Evolutionary conservation across 2,888 invertebrate species (phyloP).

Genomic region (Leptarthrus brevirostris): DNA sequence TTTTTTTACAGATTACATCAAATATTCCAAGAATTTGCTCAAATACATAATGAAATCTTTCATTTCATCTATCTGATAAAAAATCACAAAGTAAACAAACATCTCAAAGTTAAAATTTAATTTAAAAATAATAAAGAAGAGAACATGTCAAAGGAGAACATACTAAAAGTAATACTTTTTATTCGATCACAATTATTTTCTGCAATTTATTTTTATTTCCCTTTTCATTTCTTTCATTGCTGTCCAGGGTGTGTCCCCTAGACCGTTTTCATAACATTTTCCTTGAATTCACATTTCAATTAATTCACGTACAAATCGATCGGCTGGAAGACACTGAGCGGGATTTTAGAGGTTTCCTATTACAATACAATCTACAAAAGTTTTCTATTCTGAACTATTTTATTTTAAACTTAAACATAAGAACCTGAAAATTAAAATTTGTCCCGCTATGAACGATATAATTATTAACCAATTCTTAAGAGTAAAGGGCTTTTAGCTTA

Average conservation of each 20-base stretch:
- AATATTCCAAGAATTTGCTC: slow-evolving; percentile 29
- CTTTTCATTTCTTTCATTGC: slow-evolving; percentile 14
- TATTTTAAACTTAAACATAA: neutral
- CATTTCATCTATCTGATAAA: neutral
- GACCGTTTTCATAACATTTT: neutral
- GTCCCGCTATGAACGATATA: neutral
- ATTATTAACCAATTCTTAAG: neutral
- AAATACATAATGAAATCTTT: slow-evolving; percentile 18
- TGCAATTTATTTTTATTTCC: slow-evolving; percentile 41
- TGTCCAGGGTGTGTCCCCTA: neutral
- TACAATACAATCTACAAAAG: too few species aligned
- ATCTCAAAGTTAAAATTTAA: slow-evolving; percentile 34
- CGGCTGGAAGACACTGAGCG: neutral
- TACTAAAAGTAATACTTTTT: slow-evolving; percentile 49
- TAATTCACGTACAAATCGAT: neutral
- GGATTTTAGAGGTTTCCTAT: too few species aligned
- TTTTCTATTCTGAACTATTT: neutral
- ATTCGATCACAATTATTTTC: slow-evolving; percentile 47
- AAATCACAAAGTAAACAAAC: slow-evolving; percentile 35
- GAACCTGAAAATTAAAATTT: neutral
- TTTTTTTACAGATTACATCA: slow-evolving; percentile 24
- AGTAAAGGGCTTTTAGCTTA: neutral
- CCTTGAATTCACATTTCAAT: neutral
- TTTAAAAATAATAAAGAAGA: slow-evolving; percentile 46
- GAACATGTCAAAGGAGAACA: slow-evolving; percentile 46